Evolutionary conservation across 2,888 invertebrate genomes (phyloP), one percentile per base, ranked within the genome.

Genomic region (Dinocampus coccinellae): DNA sequence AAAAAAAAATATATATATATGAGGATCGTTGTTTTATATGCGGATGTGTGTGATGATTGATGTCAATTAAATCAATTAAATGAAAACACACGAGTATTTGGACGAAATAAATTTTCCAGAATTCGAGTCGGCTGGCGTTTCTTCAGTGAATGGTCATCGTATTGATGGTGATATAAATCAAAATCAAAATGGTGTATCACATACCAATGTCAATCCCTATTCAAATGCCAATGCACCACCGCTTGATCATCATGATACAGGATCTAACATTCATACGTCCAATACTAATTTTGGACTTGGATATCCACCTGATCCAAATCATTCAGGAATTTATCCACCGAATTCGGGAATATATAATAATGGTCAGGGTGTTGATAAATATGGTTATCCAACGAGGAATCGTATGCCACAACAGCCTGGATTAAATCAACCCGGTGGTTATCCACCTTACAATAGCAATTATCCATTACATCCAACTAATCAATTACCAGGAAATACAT

Each of bases 71-170:
- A 29, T 29, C 3, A 73, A 70, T 60, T 34, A 64, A 52, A 29
- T 24, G 16, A 33, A 64, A 33, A n/a, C 16, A 7, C 34, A 52
- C 33, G 53, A 64, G n/a, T n/a, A n/a, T n/a, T n/a, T n/a, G n/a
- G n/a, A 29, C 7, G 29, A 29, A 62, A 24, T 53, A 34, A 72
- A 55, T 78, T 80, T 86, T 86, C 75, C 82, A 87, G 87, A 81
- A 68, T 85, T 79, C 78, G 85, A 86, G 58, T 85, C 87, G 2
- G 84, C 86, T 6, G 87, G 87, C 4, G 79, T 85, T 3, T 80
- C 84, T 2, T 76, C 80, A 52, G 80, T 84, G 47, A 86, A 86
- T 52, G 86, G 86, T 33, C 83, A 84, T 3, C 80, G 77, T 10
- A 65, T 70, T 55, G 69, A 64, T 62, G 68, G 69, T 39, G 74